These are phyloP conservation scores for Operophtera brumata DNA, from an alignment of 2,888 invertebrate species.

Conservation along the genomic window DNA sequence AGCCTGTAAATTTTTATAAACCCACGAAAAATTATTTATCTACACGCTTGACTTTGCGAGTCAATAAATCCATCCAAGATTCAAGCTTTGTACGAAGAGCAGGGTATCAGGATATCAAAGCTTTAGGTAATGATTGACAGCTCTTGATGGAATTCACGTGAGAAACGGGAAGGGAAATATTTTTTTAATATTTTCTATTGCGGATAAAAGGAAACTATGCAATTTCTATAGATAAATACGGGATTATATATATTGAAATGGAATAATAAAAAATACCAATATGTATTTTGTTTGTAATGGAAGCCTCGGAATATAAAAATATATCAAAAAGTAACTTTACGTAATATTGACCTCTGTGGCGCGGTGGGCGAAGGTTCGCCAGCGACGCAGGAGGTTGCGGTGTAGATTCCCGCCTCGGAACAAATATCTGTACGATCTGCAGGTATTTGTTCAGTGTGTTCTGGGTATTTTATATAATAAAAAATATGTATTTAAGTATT, in stretches of 20 bases:
- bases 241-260: neutral
- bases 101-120: constrained; percentile 8
- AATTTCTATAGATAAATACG: neutral
- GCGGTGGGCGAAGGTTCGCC: too few relatives aligned
- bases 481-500: too few relatives aligned
- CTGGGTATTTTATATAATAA: too few relatives aligned
- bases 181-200: neutral
- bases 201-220: neutral
- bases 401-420: too few relatives aligned
- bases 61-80: constrained; percentile 7
- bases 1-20: neutral
- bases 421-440: too few relatives aligned
- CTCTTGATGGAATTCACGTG: constrained; percentile 4
- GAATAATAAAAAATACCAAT: neutral
- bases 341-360: too few relatives aligned
- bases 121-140: constrained; percentile 16
- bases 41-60: neutral
- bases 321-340: neutral
- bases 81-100: constrained; percentile 12
- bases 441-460: too few relatives aligned
- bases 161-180: constrained; percentile 1
- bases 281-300: neutral
- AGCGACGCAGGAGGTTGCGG: too few relatives aligned
- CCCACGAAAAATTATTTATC: constrained; percentile 6
- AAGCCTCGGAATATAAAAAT: neutral